These are phyloP conservation scores for Conger conger DNA, from an alignment of 2,113 vertebrate genomes.

Conservation along the genomic window DNA sequence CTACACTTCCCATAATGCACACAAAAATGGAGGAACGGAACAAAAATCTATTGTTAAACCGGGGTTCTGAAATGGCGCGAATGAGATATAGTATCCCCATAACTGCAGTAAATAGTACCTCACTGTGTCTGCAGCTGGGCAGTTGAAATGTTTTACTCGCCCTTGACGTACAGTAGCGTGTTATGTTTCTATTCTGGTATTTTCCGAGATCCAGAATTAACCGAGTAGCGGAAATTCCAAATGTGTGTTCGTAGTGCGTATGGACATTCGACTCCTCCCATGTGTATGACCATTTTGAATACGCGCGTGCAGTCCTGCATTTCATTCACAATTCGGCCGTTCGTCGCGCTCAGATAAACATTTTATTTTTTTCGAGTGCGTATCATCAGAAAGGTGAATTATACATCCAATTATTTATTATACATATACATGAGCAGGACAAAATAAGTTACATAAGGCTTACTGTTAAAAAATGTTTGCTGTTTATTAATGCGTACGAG, in stretches of 20 bases:
- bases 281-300: constrained; percentile 27
- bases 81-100: constrained; percentile 5
- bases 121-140: neutral
- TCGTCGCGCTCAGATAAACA: too few relatives aligned
- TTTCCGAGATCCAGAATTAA: neutral
- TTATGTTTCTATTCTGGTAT: neutral
- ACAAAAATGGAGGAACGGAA: neutral
- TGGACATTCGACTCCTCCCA: constrained; percentile 23
- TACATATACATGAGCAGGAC: neutral
- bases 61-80: constrained; percentile 34
- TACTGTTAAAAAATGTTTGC: constrained; percentile 30
- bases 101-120: neutral
- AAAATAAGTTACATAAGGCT: neutral
- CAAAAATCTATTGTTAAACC: constrained; percentile 24
- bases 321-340: constrained; percentile 21
- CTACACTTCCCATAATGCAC: constrained; percentile 30
- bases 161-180: neutral
- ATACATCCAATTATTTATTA: too few relatives aligned
- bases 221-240: neutral
- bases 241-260: constrained; percentile 24
- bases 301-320: neutral
- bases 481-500: constrained; percentile 37
- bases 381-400: too few relatives aligned
- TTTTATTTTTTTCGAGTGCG: too few relatives aligned
- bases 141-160: neutral